Conservation (phyloP, 1,140 invertebrate genomes). For the Drosophila nannoptera region DNA sequence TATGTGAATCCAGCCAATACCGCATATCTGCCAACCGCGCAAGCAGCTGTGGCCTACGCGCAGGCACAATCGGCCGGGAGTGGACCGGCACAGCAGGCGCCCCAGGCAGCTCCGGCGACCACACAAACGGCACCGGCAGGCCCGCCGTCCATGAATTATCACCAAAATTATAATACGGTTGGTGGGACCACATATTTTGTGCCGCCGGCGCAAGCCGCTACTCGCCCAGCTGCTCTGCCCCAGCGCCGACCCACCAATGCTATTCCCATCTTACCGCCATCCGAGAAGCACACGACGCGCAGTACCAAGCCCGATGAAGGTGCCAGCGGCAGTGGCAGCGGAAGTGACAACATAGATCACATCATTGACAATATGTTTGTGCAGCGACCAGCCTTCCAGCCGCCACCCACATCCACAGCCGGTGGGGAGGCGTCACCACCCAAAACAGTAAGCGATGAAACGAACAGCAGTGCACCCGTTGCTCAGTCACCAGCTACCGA, state of each 20-base stretch:
- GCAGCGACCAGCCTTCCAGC: conserved; percentile 79
- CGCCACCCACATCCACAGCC: conserved; percentile 37
- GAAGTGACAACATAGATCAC: conserved; percentile 81
- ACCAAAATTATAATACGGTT: conserved; percentile 77
- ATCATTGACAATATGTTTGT: conserved; percentile 84
- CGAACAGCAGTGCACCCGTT: conserved; percentile 23
- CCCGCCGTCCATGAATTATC: conserved; percentile 51
- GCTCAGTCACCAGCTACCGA: conserved; percentile 17
- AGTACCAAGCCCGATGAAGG: conserved; percentile 18
- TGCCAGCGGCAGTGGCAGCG: conserved; percentile 37
- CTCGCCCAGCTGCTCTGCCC: conserved; percentile 66
- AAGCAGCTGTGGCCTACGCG: conserved; percentile 62
- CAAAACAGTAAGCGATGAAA: conserved; percentile 21
- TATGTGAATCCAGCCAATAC: conserved; percentile 61
- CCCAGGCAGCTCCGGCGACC: conserved; percentile 30
- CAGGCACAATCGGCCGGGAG: conserved; percentile 50
- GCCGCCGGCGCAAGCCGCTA: conserved; percentile 65
- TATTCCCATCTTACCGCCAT: conserved; percentile 79
- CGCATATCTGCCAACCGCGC: conserved; percentile 62
- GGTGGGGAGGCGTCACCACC: conserved; percentile 12
- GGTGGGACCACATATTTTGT: conserved; percentile 79
- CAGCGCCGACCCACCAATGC: conserved; percentile 79
- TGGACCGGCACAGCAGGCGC: conserved; percentile 43
- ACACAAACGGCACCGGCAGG: conserved; percentile 38
- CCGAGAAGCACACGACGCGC: conserved; percentile 72